Evolutionary conservation across 1,140 invertebrate genomes (phyloP), one percentile per base, ranked within the genome.

Genomic region (Anthonomus grandis): DNA sequence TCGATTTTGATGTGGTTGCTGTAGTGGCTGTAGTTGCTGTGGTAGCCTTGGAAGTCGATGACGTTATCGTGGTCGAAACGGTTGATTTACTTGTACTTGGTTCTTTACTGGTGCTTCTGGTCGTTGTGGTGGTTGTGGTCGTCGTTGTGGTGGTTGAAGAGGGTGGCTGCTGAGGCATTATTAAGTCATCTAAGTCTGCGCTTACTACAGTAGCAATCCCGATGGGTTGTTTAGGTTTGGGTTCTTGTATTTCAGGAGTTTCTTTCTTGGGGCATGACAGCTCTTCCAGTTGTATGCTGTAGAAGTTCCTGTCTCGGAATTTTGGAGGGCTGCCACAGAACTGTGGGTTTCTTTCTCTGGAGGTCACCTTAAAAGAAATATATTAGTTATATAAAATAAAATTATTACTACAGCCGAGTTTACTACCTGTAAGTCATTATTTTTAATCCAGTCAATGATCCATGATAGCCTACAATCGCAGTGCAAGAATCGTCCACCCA

Each of bases 391-490:
- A n/a, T n/a, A n/a, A n/a, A n/a, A n/a, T n/a, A n/a, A n/a, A n/a
- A n/a, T n/a, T n/a, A n/a, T n/a, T n/a, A n/a, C n/a, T n/a, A n/a
- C n/a, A n/a, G n/a, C n/a, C n/a, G n/a, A n/a, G n/a, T n/a, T n/a
- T n/a, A n/a, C n/a, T n/a, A n/a, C 89, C 79, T 95, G 91, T n/a
- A 95, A 77, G 70, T 95, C 91, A 6, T 84, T 85, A 31, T 86
- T 85, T 19, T 83, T 81, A 59, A 95, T 92, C 93, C 93, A 95
- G 64, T 94, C 84, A 37, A 90, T 83, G 42, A 96, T 87, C 93
- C 93, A 96, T 2, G 84, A 79, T 21, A 95, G 73, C 59, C 85
- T 83, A 71, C 93, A 96, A 67, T 96, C 92, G 70, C 93, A 96
- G 49, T 88, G 85, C 3, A 96, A 76, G 71, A 91, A 93, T 60